Evolutionary conservation across 2,888 invertebrate genomes (phyloP).

Genomic region (Herminia tarsipennalis): DNA sequence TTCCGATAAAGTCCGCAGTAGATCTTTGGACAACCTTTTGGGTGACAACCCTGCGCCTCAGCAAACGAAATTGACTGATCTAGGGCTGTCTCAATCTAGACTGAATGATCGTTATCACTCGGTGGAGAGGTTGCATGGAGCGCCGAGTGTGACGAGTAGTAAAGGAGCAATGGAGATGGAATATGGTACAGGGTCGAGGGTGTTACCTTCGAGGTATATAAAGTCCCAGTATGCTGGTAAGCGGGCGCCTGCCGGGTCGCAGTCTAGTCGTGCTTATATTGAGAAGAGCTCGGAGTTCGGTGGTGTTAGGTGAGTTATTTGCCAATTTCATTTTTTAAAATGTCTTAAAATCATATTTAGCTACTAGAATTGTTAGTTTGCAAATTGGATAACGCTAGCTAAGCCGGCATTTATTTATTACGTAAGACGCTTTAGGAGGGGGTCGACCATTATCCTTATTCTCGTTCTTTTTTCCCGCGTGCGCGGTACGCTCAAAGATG

Average conservation of each 20-base stretch:
- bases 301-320: constrained; percentile 80
- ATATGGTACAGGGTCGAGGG: constrained; percentile 86
- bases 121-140: constrained; percentile 89
- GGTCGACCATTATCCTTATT: no score
- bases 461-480: no score
- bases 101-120: constrained; percentile 96
- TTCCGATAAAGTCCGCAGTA: constrained; percentile 91
- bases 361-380: not conserved
- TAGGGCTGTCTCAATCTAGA: constrained; percentile 94
- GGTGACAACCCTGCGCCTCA: constrained; percentile 88
- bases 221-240: constrained; percentile 94
- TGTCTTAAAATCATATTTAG: not conserved
- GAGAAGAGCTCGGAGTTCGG: constrained; percentile 91
- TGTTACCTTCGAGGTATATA: constrained; percentile 89
- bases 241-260: constrained; percentile 93
- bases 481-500: no score
- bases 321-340: not conserved
- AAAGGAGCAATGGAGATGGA: constrained; percentile 89
- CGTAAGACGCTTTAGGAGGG: no score
- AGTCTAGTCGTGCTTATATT: constrained; percentile 94
- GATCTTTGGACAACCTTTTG: constrained; percentile 92
- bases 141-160: constrained; percentile 85
- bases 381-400: no score
- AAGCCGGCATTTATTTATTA: no score
- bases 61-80: constrained; percentile 87